Conservation (phyloP, 2,797 vertebrate genomes). For the Tadarida brasiliensis region DNA sequence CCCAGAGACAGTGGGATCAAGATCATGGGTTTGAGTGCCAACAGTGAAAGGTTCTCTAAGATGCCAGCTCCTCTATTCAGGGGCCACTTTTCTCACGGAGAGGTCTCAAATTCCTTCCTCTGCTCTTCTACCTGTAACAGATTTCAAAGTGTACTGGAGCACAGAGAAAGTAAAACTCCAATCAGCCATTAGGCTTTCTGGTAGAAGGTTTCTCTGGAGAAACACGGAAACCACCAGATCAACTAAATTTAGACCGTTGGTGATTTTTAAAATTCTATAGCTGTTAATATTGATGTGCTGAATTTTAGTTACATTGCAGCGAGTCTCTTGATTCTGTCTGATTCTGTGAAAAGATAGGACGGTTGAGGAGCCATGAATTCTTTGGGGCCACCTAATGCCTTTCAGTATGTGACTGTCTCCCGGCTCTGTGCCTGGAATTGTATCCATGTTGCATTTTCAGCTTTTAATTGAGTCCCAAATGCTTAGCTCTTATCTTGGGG, state of each 20-base stretch:
- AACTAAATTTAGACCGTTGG: not conserved
- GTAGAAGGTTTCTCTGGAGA: not conserved
- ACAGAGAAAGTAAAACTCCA: not conserved
- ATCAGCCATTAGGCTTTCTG: not conserved
- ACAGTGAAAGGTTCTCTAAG: not conserved
- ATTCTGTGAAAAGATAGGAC: not conserved
- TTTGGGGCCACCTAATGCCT: not conserved
- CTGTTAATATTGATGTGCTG: not conserved
- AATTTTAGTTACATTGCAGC: not conserved
- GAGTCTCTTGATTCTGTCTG: not conserved
- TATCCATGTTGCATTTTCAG: not conserved
- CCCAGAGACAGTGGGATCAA: not conserved
- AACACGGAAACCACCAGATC: conserved; percentile 15
- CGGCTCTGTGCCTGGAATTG: not conserved
- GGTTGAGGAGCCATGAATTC: not conserved
- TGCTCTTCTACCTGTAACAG: not conserved
- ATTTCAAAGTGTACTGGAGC: not conserved
- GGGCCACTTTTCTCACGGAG: not conserved
- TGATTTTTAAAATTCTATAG: not conserved
- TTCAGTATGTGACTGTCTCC: not conserved
- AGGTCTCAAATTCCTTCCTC: not conserved
- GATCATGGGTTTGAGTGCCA: not conserved
- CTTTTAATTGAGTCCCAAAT: not conserved
- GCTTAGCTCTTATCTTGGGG: not conserved
- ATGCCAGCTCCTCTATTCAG: not conserved